Evolutionary conservation across 2,797 vertebrate genomes (phyloP).

Genomic region (Amblyopsis hoosieri): DNA sequence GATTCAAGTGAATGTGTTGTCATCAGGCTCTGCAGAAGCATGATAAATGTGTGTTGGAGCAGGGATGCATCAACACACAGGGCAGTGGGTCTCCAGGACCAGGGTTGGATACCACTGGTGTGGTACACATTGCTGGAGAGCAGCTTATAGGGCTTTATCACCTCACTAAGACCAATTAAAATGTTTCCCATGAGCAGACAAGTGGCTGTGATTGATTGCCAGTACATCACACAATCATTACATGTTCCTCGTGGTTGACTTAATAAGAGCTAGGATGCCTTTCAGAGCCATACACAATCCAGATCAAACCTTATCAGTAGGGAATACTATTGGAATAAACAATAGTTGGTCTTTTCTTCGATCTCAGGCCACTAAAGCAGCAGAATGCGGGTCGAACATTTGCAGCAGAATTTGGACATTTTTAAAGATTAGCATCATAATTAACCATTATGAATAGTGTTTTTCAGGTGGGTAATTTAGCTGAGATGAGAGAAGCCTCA

Average conservation of each 20-base stretch:
- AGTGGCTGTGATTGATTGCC: slow-evolving; percentile 25
- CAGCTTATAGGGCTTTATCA: slow-evolving; percentile 9
- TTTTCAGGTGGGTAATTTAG: too few relatives aligned
- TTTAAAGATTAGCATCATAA: background rate
- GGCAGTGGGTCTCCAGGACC: too few relatives aligned
- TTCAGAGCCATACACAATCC: slow-evolving; percentile 26
- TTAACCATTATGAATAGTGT: background rate
- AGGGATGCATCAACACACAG: too few relatives aligned
- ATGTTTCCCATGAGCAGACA: slow-evolving; percentile 29
- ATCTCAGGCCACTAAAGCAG: slow-evolving; percentile 7
- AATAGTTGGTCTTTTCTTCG: slow-evolving; percentile 10
- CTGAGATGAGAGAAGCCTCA: too few relatives aligned
- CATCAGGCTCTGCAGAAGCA: too few relatives aligned
- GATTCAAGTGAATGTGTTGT: too few relatives aligned
- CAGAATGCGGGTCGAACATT: slow-evolving; percentile 11
- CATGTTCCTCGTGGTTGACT: background rate
- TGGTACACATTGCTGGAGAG: too few relatives aligned
- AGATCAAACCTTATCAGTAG: slow-evolving; percentile 32
- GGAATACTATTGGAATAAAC: slow-evolving; percentile 26
- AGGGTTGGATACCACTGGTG: too few relatives aligned
- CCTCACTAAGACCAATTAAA: slow-evolving; percentile 79
- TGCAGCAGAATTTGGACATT: slow-evolving; percentile 6
- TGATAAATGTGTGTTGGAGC: too few relatives aligned
- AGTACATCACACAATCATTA: slow-evolving; percentile 23
- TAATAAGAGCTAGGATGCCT: slow-evolving; percentile 25